Evolutionary conservation across 2,797 vertebrate genomes (phyloP).

Genomic region (Gastrophryne carolinensis): DNA sequence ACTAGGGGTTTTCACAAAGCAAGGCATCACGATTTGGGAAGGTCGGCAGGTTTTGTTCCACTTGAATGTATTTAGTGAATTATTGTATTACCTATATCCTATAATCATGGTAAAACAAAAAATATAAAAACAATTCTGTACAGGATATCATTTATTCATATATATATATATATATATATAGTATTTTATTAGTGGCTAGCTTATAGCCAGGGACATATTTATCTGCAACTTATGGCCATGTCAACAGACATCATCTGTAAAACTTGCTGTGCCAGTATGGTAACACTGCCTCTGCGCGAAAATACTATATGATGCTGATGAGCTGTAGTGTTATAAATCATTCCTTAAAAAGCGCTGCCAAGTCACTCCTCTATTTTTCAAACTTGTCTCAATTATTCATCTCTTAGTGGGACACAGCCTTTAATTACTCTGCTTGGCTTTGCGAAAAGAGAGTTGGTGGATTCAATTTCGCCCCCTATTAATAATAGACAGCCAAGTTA

Average conservation of each 20-base stretch:
- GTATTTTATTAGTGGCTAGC: too few relatives aligned
- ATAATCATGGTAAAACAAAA: too few relatives aligned
- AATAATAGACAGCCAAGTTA: constrained; percentile 37
- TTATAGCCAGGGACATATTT: too few relatives aligned
- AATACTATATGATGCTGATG: constrained; percentile 11
- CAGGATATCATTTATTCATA: background rate
- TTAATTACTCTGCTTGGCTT: constrained; percentile 30
- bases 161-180: background rate
- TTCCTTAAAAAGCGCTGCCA: constrained; percentile 5
- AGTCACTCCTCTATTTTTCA: constrained; percentile 10
- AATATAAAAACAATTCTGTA: too few relatives aligned
- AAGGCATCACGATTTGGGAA: too few relatives aligned
- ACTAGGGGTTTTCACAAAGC: too few relatives aligned
- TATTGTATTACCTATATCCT: too few relatives aligned
- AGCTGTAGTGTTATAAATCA: constrained; percentile 29
- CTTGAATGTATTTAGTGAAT: too few relatives aligned
- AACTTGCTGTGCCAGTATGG: background rate
- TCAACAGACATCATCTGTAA: background rate
- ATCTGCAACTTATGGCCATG: background rate
- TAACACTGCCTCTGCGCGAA: background rate
- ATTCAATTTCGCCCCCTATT: constrained; percentile 27
- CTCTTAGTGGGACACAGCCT: constrained; percentile 25
- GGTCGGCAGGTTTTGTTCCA: too few relatives aligned
- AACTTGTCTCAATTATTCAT: constrained; percentile 36
- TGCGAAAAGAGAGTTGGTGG: constrained; percentile 21